Evolutionary conservation across 2,113 vertebrate species (phyloP), one percentile per base, ranked within the genome.

Genomic region (Condylura cristata): DNA sequence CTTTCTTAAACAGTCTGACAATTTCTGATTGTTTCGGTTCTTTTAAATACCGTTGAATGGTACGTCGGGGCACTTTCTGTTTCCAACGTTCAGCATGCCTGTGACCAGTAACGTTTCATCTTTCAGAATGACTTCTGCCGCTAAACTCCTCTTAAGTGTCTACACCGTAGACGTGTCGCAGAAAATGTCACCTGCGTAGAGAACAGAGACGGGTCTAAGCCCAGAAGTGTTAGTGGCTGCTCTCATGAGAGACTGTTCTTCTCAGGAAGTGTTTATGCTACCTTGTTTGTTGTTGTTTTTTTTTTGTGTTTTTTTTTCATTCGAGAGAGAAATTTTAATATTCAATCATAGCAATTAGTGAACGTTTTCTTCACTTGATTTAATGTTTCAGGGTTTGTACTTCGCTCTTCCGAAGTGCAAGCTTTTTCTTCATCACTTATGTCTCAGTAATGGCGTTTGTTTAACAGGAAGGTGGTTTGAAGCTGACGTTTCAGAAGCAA

Each of bases 401-500:
- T 75, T 96, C 37, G 68, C 30, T 92, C 78, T 91, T 90, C 88
- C 78, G 87, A 89, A 83, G 56, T 90, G 85, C 83, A 85, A 88
- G 24, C 22, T 70, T 44, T 84, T 86, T 95, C 76, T 96, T 96
- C 96, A 97, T 85, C 90, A 53, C 96, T 96, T 93, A 78, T 97
- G 81, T 97, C 63, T 85, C 97, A 96, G 96, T 95, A 92, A 89
- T 97, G 80, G 70, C 85, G 96, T 98, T 97, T 97, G 79, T 98
- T 98, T 94, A 99, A 98, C 98, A 99, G 99, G 99, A 99, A 98
- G 99, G 99, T 96, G 99, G 99, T 97, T 98, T 99, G 97, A 99
- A 99, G 98, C 98, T 99, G 98, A 99, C 99, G 96, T 99, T 99
- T 99, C 99, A 99, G 98, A 99, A 99, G 98, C 99, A 99, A 97